Base-by-base conservation (phyloP, 2,797 vertebrate species). In the Clarias laeviceps region DNA sequence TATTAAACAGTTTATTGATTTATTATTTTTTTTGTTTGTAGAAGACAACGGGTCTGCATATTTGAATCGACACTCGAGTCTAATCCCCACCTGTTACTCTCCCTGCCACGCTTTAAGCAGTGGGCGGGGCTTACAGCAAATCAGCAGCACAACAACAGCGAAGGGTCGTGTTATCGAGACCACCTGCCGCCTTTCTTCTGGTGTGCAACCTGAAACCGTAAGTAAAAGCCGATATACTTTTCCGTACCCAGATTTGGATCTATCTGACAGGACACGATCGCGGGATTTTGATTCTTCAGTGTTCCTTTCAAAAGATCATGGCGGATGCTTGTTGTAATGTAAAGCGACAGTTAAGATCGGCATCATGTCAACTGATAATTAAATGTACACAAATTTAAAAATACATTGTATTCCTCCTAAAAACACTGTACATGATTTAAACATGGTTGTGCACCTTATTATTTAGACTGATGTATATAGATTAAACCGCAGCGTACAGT, bases 101-200 rank as follows among this genome's bases (percentile, higher is more conserved):
- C 92, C 86, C 59, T 90, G 87, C 88, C 90, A 79, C 18, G 57
- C 70, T 12, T 84, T 61, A 62, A 22, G 89, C 83, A 83, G 79
- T 62, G 91, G 95, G 95, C 92, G 95, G 95, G 92, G 94, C 92
- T 89, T 85, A 56, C 79, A 69, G 11, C 37, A 80, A 56, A 73
- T 66, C 40, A 88, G 91, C 91, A 91, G 91, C 83, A 56, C 87
- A 88, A 87, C 56, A 84, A 87, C 88, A 72, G 80, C 9, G 88
- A 88, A 91, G 90, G 89, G 89, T 80, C 82, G 87, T 83, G 74
- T 76, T 61, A 34, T 85, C 29, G 85, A 87, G 70, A 88, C 93
- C 94, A 94, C 93, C 94, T 95, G 94, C 89, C 15, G 20, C 37
- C 90, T 87, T 91, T 86, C 89, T 27, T 27, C 14, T 54, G 62